Base-by-base conservation (phyloP, 2,888 invertebrate genomes). In the Mongoloraphidia duomilia region DNA sequence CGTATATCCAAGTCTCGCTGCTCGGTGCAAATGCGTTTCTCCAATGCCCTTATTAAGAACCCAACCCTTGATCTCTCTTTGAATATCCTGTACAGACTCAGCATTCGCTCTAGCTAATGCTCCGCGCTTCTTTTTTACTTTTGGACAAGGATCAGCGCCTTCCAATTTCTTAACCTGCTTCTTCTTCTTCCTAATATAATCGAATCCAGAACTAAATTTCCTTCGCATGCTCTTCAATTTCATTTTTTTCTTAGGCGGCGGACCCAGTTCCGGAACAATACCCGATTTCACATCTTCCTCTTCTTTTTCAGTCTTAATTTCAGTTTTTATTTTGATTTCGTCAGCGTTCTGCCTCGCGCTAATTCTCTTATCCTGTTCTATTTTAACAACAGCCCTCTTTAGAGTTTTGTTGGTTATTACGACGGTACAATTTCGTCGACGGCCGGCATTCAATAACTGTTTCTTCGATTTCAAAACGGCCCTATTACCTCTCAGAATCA, bases 11-110 rank as follows among this genome's bases (percentile, higher is more conserved):
- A 89, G 77, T 59, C 93, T 76, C 2, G 94, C 91, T 42, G 94
- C 92, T 59, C 93, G 77, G 64, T 95, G 95, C 46, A 95, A 75
- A 59, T 89, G 80, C 1, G 93, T 94, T 68, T 95, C 94, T 8
- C 95, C 95, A 36, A 92, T 82, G 46, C 93, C 90, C 65, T 94
- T 94, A 66, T 93, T 94, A 47, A 94, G 80, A 53, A 92, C 90
- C 88, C 92, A 90, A 55, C 84, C 79, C 64, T 89, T 86, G 52
- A 91, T 85, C 67, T 91, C 90, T 58, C 81, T 81, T 55, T 83
- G 82, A 47, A 91, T 84, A 64, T 90, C 90, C 57, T 83, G 78
- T 10, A 79, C 77, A 33, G 79, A 79, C 61, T 80, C 80, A 0
- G 80, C 79, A 57, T 70, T 79, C 13, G 79, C 75, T 56, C 71